These are phyloP conservation scores for Gallinago paraguaiae DNA, from an alignment of 2,113 vertebrate genomes.

Conservation along the genomic window DNA sequence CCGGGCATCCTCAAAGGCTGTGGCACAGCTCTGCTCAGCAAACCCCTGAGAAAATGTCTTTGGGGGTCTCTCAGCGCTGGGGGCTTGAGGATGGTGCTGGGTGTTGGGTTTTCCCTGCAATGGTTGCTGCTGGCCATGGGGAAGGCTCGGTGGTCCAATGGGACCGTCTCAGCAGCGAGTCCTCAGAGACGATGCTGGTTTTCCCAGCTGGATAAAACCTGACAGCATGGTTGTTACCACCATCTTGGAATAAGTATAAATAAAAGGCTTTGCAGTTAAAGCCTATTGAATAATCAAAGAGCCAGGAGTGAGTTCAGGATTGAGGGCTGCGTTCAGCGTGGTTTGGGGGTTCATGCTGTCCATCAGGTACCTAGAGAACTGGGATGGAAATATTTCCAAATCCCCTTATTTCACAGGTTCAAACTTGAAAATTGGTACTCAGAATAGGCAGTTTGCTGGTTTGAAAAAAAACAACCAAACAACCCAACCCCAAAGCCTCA, in stretches of 20 bases:
- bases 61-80: neutral
- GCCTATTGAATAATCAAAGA: neutral
- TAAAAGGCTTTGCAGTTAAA: neutral
- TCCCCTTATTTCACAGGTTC: neutral
- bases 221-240: neutral
- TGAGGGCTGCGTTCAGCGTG: accelerated
- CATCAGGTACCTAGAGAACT: neutral
- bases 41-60: neutral
- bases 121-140: accelerated
- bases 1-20: neutral
- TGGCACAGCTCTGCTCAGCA: accelerated
- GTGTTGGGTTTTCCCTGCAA: neutral
- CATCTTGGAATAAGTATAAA: neutral
- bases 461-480: neutral
- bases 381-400: neutral
- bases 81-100: neutral
- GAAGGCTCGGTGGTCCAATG: neutral
- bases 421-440: neutral
- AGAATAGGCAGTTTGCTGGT: neutral
- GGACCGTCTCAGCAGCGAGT: neutral
- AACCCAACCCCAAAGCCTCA: neutral
- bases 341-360: neutral
- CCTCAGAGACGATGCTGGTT: neutral
- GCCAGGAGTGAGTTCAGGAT: accelerated
- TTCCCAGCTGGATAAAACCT: neutral